Conservation (phyloP, 2,113 vertebrate species). For the Pyxicephalus adspersus region DNA sequence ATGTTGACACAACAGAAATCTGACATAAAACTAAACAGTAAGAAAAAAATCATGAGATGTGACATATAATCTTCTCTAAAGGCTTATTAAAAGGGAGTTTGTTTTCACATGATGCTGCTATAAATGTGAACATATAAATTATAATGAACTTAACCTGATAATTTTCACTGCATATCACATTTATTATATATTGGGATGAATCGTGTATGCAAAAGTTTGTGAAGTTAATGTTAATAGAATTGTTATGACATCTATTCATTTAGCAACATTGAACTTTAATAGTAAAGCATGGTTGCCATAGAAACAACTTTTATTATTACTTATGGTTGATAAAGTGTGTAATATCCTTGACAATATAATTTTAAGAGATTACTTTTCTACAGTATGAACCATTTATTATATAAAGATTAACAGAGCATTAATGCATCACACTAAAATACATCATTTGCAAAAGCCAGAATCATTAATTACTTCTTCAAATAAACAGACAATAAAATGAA, state of each 20-base stretch:
- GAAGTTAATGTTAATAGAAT: neutral
- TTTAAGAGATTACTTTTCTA: neutral
- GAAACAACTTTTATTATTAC: neutral
- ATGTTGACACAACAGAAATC: too few relatives aligned
- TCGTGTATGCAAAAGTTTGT: neutral
- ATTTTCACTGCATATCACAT: neutral
- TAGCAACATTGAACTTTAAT: neutral
- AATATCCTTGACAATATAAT: conserved; percentile 11
- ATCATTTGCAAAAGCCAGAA: neutral
- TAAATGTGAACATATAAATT: neutral
- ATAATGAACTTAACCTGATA: neutral
- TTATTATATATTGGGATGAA: neutral
- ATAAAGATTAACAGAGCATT: neutral
- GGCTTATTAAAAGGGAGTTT: too few relatives aligned
- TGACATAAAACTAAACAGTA: too few relatives aligned
- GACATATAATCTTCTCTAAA: too few relatives aligned
- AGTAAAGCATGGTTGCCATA: conserved; percentile 6
- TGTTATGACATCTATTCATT: conserved; percentile 9
- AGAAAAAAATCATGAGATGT: too few relatives aligned
- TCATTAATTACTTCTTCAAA: neutral
- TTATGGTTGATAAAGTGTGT: neutral
- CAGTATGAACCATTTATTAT: neutral
- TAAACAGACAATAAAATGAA: neutral
- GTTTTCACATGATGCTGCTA: neutral
- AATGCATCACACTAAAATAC: neutral